phyloP scores from a whole-genome alignment of 2,113 vertebrate genomes.

The Pycnonotus jocosus region DNA sequence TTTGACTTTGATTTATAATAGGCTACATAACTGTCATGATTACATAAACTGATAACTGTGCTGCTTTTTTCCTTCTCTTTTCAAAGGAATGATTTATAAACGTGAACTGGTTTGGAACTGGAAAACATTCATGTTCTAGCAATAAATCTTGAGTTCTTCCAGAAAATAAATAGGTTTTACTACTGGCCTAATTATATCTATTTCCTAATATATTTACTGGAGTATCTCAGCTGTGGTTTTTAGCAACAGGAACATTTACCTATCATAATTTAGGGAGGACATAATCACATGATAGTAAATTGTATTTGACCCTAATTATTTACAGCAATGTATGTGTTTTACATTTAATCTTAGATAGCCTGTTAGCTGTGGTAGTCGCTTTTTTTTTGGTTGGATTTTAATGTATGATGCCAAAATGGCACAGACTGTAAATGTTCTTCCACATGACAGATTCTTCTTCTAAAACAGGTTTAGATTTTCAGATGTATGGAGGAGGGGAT shows the following conservation, averaged over 20 bases:
- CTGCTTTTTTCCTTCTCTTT: constrained; percentile 11
- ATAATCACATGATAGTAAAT: neutral
- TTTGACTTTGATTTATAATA: neutral
- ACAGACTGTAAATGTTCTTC: neutral
- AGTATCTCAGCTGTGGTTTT: neutral
- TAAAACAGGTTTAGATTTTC: constrained; percentile 11
- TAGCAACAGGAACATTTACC: neutral
- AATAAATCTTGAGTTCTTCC: neutral
- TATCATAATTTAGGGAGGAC: neutral
- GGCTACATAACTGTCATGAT: constrained; percentile 34
- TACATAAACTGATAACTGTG: constrained; percentile 33
- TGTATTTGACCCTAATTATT: neutral
- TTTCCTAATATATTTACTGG: neutral
- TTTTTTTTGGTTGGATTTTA: neutral
- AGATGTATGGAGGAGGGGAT: neutral
- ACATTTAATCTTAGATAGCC: neutral
- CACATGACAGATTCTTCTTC: neutral
- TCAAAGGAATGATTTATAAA: constrained; percentile 38
- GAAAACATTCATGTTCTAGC: constrained; percentile 37
- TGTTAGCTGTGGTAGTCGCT: neutral
- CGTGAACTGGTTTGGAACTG: constrained; percentile 4
- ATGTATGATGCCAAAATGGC: neutral
- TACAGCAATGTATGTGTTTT: neutral
- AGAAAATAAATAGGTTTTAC: constrained; percentile 10
- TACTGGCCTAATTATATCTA: neutral